Evolutionary conservation across 2,888 invertebrate species (phyloP).

Genomic region (Ormia ochracea): DNA sequence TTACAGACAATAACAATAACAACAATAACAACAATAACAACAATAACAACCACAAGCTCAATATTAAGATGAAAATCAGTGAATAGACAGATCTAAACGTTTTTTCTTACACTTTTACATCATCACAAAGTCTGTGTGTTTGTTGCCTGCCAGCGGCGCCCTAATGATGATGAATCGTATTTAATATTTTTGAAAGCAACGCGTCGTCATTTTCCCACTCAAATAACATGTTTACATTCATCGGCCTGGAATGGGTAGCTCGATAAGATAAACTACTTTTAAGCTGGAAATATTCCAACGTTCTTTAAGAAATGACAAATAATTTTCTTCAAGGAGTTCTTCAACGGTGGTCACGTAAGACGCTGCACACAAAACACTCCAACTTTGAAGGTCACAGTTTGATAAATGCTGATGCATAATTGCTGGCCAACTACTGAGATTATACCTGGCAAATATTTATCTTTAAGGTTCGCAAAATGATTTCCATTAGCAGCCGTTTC

Average conservation of each 20-base stretch:
- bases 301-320: neutral
- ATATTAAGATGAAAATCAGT: neutral
- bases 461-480: too few relatives aligned
- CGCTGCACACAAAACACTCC: too few relatives aligned
- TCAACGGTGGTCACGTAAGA: constrained; percentile 20
- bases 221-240: constrained; percentile 32
- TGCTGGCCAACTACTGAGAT: neutral
- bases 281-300: constrained; percentile 35
- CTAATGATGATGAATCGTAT: constrained; percentile 60
- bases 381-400: neutral
- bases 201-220: constrained; percentile 22
- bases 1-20: constrained; percentile 54
- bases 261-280: constrained; percentile 22
- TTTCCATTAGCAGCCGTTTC: too few relatives aligned
- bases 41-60: too few relatives aligned
- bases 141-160: constrained; percentile 57
- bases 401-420: neutral
- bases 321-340: constrained; percentile 16
- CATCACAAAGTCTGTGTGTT: too few relatives aligned
- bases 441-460: neutral
- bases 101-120: constrained; percentile 13
- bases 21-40: too few relatives aligned
- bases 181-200: constrained; percentile 43
- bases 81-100: constrained; percentile 38
- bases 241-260: constrained; percentile 28